A percentile compares a stretch with the other conserved stretches of the same genome.
phyloP scores from a whole-genome alignment of 92 coral and sea anemone species.

The Porites cylindrica region DNA sequence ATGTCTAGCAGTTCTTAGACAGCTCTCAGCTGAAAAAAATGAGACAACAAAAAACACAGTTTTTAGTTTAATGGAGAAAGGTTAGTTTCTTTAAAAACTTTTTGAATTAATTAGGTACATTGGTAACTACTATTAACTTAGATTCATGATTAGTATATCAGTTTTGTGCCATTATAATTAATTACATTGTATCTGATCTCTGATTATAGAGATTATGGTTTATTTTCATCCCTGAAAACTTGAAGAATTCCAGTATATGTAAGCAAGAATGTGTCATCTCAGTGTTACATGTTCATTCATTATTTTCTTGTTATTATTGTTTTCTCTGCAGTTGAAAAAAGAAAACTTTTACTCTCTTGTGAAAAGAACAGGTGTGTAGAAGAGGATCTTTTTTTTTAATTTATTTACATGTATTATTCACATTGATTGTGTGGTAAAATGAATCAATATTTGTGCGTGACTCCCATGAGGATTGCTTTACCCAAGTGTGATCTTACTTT shows the following conservation, averaged over 20 bases:
- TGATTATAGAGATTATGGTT: no score
- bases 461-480: no score
- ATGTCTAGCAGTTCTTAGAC: constrained; percentile 84
- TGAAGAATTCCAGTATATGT: not conserved
- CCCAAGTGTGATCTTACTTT: no score
- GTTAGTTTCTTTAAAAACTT: constrained; percentile 23
- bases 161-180: no score
- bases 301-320: not conserved
- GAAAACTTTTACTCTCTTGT: constrained; percentile 43
- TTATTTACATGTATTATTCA: not conserved
- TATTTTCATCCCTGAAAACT: not conserved
- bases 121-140: no score
- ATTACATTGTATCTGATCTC: no score
- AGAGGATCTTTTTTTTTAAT: not conserved
- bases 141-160: no score
- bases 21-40: constrained; percentile 77
- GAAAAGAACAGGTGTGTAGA: constrained; percentile 58
- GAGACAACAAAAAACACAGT: constrained; percentile 68
- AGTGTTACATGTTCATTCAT: no score
- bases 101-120: no score
- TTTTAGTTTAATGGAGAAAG: constrained; percentile 65
- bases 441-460: no score
- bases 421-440: not conserved
- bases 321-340: constrained; percentile 48
- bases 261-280: no score